phyloP scores from a whole-genome alignment of 2,113 vertebrate genomes.

The Forbesichthys agassizii region DNA sequence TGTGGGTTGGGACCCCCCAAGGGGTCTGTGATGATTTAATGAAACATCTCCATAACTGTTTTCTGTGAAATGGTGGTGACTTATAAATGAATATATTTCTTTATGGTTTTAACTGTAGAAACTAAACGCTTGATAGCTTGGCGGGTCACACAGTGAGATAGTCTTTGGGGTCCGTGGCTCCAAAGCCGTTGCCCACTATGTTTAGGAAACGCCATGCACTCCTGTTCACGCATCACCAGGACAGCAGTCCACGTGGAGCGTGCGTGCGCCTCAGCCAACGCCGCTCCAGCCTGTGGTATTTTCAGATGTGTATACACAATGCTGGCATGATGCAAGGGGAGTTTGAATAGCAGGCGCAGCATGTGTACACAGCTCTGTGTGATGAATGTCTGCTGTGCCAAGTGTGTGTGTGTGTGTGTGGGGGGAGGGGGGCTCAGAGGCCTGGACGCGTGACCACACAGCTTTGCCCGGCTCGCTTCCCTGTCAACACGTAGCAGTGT shows the following conservation, averaged over 20 bases:
- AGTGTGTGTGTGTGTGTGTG: constrained; percentile 15
- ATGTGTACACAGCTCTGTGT: constrained; percentile 63
- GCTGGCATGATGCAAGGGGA: constrained; percentile 48
- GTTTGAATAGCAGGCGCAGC: constrained; percentile 52
- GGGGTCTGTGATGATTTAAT: no score
- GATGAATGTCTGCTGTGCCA: constrained; percentile 55
- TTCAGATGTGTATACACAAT: constrained; percentile 61
- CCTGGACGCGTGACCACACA: constrained; percentile 38
- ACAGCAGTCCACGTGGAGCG: constrained; percentile 3
- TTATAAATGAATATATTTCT: no score
- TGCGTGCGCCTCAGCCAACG: not conserved
- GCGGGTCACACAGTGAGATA: not conserved
- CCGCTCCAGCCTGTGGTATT: constrained; percentile 43
- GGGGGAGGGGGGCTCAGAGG: constrained; percentile 26
- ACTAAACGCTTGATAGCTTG: no score
- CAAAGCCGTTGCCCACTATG: not conserved
- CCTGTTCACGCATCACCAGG: not conserved
- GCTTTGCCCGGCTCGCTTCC: constrained; percentile 6
- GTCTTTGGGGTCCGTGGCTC: no score
- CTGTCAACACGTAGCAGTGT: not conserved
- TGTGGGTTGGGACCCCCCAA: no score
- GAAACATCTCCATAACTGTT: no score
- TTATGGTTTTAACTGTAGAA: no score
- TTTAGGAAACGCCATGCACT: not conserved
- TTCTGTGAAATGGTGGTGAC: no score